Evolutionary conservation across 2,113 vertebrate species (phyloP).

Genomic region (Pyrgilauda ruficollis): DNA sequence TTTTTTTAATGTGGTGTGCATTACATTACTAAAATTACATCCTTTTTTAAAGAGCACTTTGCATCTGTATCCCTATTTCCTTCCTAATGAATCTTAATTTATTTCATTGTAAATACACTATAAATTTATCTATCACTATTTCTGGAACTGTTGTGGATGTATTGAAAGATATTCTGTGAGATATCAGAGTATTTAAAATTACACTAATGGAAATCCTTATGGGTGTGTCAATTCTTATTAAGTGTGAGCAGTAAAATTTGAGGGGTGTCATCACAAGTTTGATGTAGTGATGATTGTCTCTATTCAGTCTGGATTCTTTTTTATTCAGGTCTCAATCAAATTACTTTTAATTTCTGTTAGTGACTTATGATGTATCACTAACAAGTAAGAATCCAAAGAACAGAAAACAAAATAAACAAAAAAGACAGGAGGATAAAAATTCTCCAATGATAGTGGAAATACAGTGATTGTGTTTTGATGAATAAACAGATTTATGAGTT

Average conservation of each 20-base stretch:
- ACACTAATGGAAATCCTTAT: background rate
- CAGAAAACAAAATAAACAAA: background rate
- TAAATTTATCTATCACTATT: background rate
- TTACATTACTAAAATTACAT: accelerated
- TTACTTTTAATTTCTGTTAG: background rate
- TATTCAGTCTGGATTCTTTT: background rate
- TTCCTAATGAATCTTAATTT: background rate
- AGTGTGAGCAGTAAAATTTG: background rate
- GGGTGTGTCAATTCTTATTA: background rate
- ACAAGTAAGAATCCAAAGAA: background rate
- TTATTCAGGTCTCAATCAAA: background rate
- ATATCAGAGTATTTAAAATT: background rate
- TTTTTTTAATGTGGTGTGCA: background rate
- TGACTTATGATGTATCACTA: background rate
- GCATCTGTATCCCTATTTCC: accelerated
- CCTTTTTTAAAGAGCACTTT: background rate
- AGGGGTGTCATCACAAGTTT: background rate
- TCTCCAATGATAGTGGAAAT: background rate
- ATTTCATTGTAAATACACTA: background rate
- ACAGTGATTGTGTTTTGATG: background rate
- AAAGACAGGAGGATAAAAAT: background rate
- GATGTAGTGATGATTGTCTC: background rate
- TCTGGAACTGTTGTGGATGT: background rate
- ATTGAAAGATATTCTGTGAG: background rate
- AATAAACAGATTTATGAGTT: background rate